A percentile compares a stretch with the other conserved stretches of the same genome.
phyloP scores from a whole-genome alignment of 1,140 invertebrate species.

The Centruroides sculpturatus region DNA sequence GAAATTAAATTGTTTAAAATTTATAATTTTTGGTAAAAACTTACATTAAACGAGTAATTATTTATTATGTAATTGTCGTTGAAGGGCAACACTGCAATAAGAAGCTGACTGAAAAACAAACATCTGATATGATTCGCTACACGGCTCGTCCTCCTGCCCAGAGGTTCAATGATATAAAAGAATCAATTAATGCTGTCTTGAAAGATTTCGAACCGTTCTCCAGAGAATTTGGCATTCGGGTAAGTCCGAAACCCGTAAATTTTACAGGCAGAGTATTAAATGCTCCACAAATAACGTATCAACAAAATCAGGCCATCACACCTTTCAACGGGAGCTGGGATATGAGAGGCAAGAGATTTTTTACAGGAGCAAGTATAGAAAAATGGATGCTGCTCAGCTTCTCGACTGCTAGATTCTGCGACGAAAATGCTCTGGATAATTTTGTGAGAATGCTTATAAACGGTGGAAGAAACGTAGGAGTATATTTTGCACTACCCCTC shows the following conservation, averaged over 20 bases:
- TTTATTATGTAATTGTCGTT: too few species aligned
- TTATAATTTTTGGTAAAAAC: too few species aligned
- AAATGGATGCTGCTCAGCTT: slow-evolving; percentile 17
- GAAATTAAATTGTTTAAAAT: too few species aligned
- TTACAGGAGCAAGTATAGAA: slow-evolving; percentile 30
- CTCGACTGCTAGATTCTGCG: not conserved
- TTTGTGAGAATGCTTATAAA: not conserved
- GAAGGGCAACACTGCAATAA: slow-evolving; percentile 17
- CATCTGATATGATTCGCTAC: slow-evolving; percentile 14
- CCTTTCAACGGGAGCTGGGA: slow-evolving; percentile 40
- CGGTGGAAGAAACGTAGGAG: not conserved
- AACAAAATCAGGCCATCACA: not conserved
- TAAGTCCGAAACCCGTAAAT: slow-evolving; percentile 5
- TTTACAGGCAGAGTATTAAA: slow-evolving; percentile 13
- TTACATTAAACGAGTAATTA: too few species aligned
- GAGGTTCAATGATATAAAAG: slow-evolving; percentile 12
- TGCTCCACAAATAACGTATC: slow-evolving; percentile 1
- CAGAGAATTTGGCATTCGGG: slow-evolving; percentile 18
- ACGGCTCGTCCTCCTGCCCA: slow-evolving; percentile 20
- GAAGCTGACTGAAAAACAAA: slow-evolving; percentile 8
- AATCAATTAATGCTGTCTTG: not conserved
- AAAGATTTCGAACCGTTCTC: slow-evolving; percentile 11
- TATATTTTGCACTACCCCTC: not conserved
- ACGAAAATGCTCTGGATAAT: not conserved
- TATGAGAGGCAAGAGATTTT: slow-evolving; percentile 43